Base-by-base conservation (phyloP, 2,888 invertebrate genomes). In the Asteroscopus sphinx region DNA sequence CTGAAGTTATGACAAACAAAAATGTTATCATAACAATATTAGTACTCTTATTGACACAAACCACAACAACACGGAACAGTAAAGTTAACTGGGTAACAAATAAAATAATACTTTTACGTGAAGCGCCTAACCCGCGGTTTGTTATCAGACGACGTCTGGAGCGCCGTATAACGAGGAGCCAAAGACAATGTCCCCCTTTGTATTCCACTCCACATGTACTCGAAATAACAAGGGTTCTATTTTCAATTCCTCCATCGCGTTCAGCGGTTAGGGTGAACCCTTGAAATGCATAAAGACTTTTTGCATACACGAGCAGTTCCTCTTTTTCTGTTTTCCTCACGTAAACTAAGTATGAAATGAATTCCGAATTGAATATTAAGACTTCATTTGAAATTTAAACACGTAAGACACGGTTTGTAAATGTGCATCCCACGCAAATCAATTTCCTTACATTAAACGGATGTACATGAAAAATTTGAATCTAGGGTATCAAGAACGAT, bases 181-280 rank as follows among this genome's bases (percentile, higher is more conserved):
- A 83, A 89, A 92, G 90, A 91, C 91, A 92, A 89, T 88, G 86
- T 88, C 79, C 85, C 88, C 87, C 87, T 91, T 90, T 91, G 89
- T 90, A 89, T 88, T 90, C 89, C 90, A 83, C 91, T 92, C 88
- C 85, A 90, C 90, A 85, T 87, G 83, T 84, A 87, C 91, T 93
- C 85, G 85, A 92, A 92, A 93, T 93, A 93, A 93, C 92, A 93
- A 93, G 92, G 89, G 89, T 87, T 87, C 92, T 91, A 92, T 91
- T 93, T 92, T 92, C 91, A 91, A 92, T 92, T 92, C 89, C 86
- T 89, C 85, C 81, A 88, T 84, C 79, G 85, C 80, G 67, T 83
- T 83, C 82, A 74, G 87, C 69, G 88, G 88, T 85, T 84, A 81
- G 82, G 83, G 81, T 69, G 71, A 68, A 81, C 83, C 86, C 87